Evolutionary conservation across 92 coral and sea anemone genomes (phyloP), one percentile per base, ranked within the genome.

Genomic region (Hydrozoanthus gracilis): DNA sequence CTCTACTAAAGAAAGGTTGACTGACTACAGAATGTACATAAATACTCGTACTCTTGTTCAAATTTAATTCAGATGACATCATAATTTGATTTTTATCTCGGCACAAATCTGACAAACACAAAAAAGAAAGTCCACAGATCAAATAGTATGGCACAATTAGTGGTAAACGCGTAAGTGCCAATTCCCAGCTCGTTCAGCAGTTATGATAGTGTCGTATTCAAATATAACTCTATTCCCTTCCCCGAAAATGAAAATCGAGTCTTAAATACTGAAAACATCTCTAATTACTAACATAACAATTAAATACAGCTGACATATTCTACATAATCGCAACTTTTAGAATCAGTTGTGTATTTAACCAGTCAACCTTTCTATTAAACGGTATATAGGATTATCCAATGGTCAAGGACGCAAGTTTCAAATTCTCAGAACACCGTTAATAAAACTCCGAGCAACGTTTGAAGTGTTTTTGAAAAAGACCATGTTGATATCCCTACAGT

Each of bases 171-270:
- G 69, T n/a, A 64, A 64, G 69, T 64, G 69, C 69, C 69, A 64
- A 64, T 8, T 64, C 69, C 69, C 69, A 64, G 69, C 69, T 64
- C 69, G 69, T 64, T 64, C 69, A 64, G 69, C 69, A 64, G 69
- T 8, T 64, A 64, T 64, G 69, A 64, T n/a, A 64, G 69, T 64
- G 69, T 64, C 69, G 69, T n/a, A 64, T 64, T 64, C 69, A 64
- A 64, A 64, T 64, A 64, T 64, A 64, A 64, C 69, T 64, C 69
- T 64, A 8, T 64, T 64, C 69, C 69, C 69, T 64, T 64, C 69
- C 69, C 69, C n/a, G 69, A 64, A 64, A 64, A 64, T 64, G 69
- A 64, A 64, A 64, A 64, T 64, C n/a, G 12, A 64, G 69, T 64
- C 69, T 64, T 64, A 64, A 64, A 4, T n/a, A 64, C 69, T 64